Evolutionary conservation across 2,888 invertebrate species (phyloP).

Genomic region (Lepas anatifera): DNA sequence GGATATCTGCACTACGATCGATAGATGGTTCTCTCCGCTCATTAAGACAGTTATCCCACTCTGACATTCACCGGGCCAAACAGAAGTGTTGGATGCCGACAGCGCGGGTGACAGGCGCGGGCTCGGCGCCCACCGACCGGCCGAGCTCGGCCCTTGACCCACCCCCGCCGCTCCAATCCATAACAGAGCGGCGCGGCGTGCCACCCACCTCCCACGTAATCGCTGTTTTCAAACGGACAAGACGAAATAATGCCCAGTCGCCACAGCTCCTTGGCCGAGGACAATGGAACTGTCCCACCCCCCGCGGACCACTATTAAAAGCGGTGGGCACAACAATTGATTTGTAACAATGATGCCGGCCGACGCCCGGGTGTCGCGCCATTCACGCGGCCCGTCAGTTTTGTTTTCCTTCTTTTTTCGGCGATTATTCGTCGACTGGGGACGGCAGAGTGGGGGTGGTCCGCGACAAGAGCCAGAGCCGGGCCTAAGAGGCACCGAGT

Average conservation of each 20-base stretch:
- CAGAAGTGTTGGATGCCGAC: too few species aligned
- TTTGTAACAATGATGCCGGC: constrained; percentile 1
- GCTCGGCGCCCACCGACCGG: too few species aligned
- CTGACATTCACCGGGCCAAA: too few species aligned
- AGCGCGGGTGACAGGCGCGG: too few species aligned
- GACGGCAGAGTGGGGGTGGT: background rate
- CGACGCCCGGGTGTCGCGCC: background rate
- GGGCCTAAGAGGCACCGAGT: too few species aligned
- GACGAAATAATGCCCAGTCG: background rate
- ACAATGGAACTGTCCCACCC: background rate
- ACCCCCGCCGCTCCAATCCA: background rate
- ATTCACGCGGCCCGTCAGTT: background rate
- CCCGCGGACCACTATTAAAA: background rate
- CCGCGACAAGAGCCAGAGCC: too few species aligned
- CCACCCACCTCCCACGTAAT: background rate
- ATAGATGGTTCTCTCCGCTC: too few species aligned
- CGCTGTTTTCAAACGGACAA: constrained; percentile 9
- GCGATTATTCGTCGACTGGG: background rate
- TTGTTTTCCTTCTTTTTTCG: constrained; percentile 7
- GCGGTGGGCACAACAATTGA: constrained; percentile 7
- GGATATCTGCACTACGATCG: too few species aligned
- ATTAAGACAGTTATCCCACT: too few species aligned
- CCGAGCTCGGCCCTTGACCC: background rate
- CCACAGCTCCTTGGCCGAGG: constrained; percentile 4
- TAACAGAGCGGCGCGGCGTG: background rate